Base-by-base conservation (phyloP, 2,797 vertebrate species). In the Steatocranus sp. region DNA sequence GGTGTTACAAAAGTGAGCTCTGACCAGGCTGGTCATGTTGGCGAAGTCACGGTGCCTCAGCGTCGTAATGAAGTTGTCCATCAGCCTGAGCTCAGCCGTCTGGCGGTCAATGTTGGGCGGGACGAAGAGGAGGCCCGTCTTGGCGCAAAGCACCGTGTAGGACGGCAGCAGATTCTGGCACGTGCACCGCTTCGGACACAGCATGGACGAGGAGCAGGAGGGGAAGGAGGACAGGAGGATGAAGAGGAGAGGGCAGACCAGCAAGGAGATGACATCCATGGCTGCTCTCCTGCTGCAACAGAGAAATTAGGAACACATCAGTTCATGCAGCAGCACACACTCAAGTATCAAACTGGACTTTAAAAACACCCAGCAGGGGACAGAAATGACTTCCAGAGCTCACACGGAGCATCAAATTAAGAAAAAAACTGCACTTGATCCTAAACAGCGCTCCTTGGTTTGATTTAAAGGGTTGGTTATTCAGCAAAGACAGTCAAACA, bases 61-160 rank as follows among this genome's bases (percentile, higher is more conserved):
- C 0, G 97, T 96, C 0, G 97, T 97, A 86, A 98, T 98, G 97
- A 98, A 98, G 95, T 98, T 98, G 95, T 98, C 97, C 76, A 97
- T 97, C 78, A 98, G 96, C 53, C 97, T 87, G 49, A 98, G 96
- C 94, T 98, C 97, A 0, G 97, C 97, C 0, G 97, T 98, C 90
- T 97, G 97, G 2, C 97, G 96, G 95, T 98, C 97, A 43, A 98
- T 96, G 49, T 97, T 97, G 12, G 97, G 97, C 1, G 97, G 97
- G 48, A 98, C 97, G 1, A 98, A 98, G 66, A 98, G 97, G 56
- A 98, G 97, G 87, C 97, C 97, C 0, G 97, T 97, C 94, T 97
- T 97, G 53, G 97, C 97, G 23, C 97, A 98, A 18, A 98, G 96
- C 84, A 98, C 97, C 0, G 97, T 97, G 90, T 97, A 96, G 85